Conservation (phyloP, 2,797 vertebrate species). For the Semaprochilodus insignis region DNA sequence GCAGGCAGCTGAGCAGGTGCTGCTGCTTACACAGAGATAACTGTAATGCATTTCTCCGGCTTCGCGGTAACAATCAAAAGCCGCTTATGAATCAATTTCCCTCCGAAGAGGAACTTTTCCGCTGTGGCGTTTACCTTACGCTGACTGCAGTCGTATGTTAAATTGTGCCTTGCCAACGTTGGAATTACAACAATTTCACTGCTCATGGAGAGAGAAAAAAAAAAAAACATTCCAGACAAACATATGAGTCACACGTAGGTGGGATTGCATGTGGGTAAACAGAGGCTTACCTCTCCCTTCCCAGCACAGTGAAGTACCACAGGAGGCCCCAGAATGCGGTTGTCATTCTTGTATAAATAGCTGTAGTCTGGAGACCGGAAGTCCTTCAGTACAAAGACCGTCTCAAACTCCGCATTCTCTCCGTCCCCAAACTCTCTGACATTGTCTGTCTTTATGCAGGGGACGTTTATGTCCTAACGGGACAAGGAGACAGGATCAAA, state of each 20-base stretch:
- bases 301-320: constrained; percentile 87
- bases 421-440: constrained; percentile 85
- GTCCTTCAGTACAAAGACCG: constrained; percentile 87
- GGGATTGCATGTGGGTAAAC: neutral
- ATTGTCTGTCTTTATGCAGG: constrained; percentile 82
- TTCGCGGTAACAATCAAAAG: constrained; percentile 51
- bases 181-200: constrained; percentile 35
- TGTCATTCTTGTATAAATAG: constrained; percentile 88
- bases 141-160: constrained; percentile 16
- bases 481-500: constrained; percentile 18
- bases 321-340: constrained; percentile 92
- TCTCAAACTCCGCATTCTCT: constrained; percentile 90
- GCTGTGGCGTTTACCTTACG: constrained; percentile 11
- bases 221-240: neutral
- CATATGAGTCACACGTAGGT: neutral
- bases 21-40: constrained; percentile 58
- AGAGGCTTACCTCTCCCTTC: constrained; percentile 83
- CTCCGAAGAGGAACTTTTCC: constrained; percentile 37
- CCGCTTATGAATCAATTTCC: constrained; percentile 54
- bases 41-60: constrained; percentile 40
- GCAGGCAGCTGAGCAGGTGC: constrained; percentile 32
- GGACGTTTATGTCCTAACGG: constrained; percentile 87
- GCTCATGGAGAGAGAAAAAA: neutral
- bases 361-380: constrained; percentile 85
- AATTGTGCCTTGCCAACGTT: constrained; percentile 15